phyloP scores from a whole-genome alignment of 2,113 vertebrate species.

The Amphiprion percula region DNA sequence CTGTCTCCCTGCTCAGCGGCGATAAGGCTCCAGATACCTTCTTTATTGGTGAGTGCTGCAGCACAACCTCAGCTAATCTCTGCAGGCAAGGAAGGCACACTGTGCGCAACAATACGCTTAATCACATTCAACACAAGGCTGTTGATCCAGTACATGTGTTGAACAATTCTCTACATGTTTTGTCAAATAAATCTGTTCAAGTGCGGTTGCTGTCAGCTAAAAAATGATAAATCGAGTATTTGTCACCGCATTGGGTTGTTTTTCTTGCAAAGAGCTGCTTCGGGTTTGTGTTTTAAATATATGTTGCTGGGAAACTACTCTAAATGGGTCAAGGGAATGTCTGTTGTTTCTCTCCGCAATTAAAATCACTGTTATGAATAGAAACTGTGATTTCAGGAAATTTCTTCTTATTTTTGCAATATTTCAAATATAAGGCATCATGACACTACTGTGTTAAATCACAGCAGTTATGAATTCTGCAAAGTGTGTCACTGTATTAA shows the following conservation, averaged over 20 bases:
- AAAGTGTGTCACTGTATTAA: too few species aligned
- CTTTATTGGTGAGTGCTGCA: constrained; percentile 90
- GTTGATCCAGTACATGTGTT: not conserved
- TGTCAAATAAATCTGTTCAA: not conserved
- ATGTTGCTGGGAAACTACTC: not conserved
- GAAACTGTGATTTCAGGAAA: not conserved
- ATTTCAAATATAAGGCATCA: too few species aligned
- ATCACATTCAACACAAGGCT: not conserved
- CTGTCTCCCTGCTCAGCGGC: constrained; percentile 87
- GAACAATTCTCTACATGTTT: not conserved
- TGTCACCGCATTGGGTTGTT: not conserved
- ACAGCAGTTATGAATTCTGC: too few species aligned
- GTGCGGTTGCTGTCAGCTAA: not conserved
- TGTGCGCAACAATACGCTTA: not conserved
- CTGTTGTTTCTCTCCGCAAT: not conserved
- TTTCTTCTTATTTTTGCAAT: too few species aligned
- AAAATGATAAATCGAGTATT: constrained; percentile 4
- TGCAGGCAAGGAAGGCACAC: not conserved
- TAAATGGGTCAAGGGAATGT: constrained; percentile 5
- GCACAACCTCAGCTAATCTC: not conserved
- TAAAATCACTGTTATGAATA: constrained; percentile 1
- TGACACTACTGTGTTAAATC: too few species aligned
- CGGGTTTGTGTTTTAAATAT: not conserved
- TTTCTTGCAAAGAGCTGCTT: not conserved
- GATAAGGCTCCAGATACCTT: constrained; percentile 90